Evolutionary conservation across 2,113 vertebrate species (phyloP).

Genomic region (Tachysurus fulvidraco): DNA sequence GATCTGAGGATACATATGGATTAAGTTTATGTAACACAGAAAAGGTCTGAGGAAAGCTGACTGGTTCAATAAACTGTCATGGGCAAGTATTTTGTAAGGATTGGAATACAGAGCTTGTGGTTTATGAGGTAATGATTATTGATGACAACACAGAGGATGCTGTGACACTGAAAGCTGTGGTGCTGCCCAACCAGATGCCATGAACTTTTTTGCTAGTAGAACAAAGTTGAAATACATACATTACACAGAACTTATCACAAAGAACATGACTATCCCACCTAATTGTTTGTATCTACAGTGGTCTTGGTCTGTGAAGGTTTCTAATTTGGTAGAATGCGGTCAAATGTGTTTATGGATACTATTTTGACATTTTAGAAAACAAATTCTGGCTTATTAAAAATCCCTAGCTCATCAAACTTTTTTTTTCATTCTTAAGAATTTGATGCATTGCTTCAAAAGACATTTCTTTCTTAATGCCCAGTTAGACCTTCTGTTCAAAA

Average conservation of each 20-base stretch:
- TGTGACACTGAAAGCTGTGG: neutral
- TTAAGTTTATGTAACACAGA: constrained; percentile 1
- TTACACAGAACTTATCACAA: neutral
- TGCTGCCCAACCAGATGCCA: neutral
- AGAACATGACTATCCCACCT: neutral
- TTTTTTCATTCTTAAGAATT: neutral
- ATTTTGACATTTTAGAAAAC: neutral
- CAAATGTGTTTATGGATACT: neutral
- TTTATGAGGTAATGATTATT: neutral
- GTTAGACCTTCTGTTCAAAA: neutral
- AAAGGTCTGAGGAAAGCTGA: neutral
- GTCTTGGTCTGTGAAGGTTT: neutral
- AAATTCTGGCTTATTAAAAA: neutral
- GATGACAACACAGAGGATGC: neutral
- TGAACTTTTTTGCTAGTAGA: neutral
- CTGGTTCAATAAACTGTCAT: constrained; percentile 22
- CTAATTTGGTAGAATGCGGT: neutral
- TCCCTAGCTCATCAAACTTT: no score
- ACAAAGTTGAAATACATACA: neutral
- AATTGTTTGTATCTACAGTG: neutral
- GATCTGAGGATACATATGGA: constrained; percentile 68
- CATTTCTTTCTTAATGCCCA: neutral
- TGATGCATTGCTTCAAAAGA: neutral
- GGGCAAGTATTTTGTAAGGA: neutral
- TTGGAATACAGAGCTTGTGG: neutral